Percentiles rank a stretch among this genome's conserved stretches.
Evolutionary conservation across 2,113 vertebrate genomes (phyloP).

Genomic region (Lasiurus borealis): DNA sequence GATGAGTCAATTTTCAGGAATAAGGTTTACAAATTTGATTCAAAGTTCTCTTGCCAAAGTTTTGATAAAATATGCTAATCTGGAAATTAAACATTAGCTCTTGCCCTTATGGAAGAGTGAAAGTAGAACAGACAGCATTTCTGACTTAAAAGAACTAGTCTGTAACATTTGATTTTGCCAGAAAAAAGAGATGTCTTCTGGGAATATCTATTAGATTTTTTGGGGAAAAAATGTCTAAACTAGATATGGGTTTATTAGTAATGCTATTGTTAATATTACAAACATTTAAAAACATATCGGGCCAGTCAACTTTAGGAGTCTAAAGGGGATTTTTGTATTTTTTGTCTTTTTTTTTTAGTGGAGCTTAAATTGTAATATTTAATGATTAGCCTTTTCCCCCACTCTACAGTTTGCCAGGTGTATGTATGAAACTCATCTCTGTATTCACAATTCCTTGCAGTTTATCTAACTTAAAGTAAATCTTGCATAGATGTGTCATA

Average conservation of each 20-base stretch:
- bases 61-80: background rate
- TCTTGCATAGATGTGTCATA: background rate
- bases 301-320: background rate
- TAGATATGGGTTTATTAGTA: background rate
- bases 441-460: background rate
- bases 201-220: background rate
- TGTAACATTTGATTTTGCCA: background rate
- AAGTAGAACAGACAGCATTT: rapidly evolving
- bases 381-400: background rate
- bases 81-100: background rate
- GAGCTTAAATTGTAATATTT: background rate
- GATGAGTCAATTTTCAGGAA: background rate
- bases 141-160: background rate
- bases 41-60: background rate
- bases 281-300: background rate
- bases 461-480: background rate
- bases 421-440: background rate
- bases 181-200: background rate
- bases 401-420: background rate
- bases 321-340: background rate
- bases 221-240: background rate
- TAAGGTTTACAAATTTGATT: background rate
- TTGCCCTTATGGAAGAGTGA: background rate
- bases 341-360: background rate
- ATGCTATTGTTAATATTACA: background rate